Percentiles rank a stretch among this genome's conserved stretches.
Conservation (phyloP, 2,113 vertebrate species). For the Stigmatopora nigra region DNA sequence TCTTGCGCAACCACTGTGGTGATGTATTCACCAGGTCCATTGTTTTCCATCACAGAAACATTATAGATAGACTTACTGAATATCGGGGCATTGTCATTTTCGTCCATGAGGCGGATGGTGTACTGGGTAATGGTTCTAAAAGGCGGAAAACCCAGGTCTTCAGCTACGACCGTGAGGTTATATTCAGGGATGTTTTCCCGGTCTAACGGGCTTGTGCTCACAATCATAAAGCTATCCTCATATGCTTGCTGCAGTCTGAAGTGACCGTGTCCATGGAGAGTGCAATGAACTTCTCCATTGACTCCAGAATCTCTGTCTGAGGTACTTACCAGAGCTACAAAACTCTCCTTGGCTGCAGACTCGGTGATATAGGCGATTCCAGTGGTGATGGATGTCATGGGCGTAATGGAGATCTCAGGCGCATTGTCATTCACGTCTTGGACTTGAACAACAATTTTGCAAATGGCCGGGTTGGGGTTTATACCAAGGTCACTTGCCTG, state of each 20-base stretch:
- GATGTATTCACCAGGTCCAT: constrained; percentile 83
- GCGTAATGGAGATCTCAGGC: constrained; percentile 85
- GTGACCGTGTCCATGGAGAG: constrained; percentile 86
- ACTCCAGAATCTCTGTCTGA: constrained; percentile 86
- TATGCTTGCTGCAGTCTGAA: constrained; percentile 91
- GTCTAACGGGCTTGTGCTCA: constrained; percentile 80
- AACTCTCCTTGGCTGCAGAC: constrained; percentile 82
- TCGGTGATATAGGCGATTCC: constrained; percentile 76
- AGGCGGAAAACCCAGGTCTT: constrained; percentile 84
- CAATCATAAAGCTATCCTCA: constrained; percentile 90
- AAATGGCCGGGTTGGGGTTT: constrained; percentile 80
- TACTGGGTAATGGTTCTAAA: constrained; percentile 82
- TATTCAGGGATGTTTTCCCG: constrained; percentile 86
- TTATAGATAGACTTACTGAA: constrained; percentile 80
- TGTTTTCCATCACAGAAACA: constrained; percentile 83
- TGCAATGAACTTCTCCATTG: constrained; percentile 89
- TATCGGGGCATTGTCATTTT: constrained; percentile 85
- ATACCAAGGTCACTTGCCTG: constrained; percentile 83
- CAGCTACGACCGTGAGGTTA: constrained; percentile 88
- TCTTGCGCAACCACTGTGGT: constrained; percentile 79
- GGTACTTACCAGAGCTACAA: constrained; percentile 92
- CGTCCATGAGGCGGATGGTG: constrained; percentile 81
- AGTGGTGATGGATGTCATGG: constrained; percentile 77
- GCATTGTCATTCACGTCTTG: constrained; percentile 94
- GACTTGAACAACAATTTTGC: constrained; percentile 87